Conservation (phyloP, 2,797 vertebrate species). For the Helarctos malayanus region DNA sequence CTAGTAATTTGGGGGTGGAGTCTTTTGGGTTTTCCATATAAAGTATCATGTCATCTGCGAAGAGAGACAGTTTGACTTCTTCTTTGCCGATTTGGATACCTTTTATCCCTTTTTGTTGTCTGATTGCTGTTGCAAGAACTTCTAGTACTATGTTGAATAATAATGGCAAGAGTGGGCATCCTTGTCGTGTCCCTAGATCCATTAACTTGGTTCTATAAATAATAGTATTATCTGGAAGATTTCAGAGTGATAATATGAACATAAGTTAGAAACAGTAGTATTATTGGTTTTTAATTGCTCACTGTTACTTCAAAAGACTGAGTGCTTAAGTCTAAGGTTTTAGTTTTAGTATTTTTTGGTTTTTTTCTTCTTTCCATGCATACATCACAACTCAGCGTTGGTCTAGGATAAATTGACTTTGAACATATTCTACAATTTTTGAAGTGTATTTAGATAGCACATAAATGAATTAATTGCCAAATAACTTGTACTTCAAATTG, state of each 20-base stretch:
- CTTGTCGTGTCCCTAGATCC: not conserved
- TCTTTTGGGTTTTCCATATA: too few relatives aligned
- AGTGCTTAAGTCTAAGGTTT: not conserved
- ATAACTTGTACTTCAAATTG: not conserved
- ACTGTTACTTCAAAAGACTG: not conserved
- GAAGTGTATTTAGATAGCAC: not conserved
- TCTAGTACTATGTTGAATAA: too few relatives aligned
- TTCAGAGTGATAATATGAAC: not conserved
- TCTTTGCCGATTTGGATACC: too few relatives aligned
- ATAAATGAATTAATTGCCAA: not conserved
- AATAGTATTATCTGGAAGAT: not conserved
- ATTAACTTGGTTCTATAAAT: not conserved
- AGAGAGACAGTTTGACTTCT: too few relatives aligned
- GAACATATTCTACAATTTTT: not conserved
- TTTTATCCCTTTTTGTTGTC: too few relatives aligned
- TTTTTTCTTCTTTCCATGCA: not conserved
- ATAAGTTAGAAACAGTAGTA: not conserved
- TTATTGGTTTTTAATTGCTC: not conserved
- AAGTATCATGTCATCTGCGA: too few relatives aligned
- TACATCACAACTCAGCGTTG: not conserved
- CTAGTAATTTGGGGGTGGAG: too few relatives aligned
- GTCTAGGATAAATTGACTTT: not conserved
- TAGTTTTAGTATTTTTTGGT: not conserved
- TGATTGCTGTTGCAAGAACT: too few relatives aligned
- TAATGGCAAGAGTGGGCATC: too few relatives aligned